Conservation (phyloP, 2,888 invertebrate species). For the Ichneumoninae sp. region DNA sequence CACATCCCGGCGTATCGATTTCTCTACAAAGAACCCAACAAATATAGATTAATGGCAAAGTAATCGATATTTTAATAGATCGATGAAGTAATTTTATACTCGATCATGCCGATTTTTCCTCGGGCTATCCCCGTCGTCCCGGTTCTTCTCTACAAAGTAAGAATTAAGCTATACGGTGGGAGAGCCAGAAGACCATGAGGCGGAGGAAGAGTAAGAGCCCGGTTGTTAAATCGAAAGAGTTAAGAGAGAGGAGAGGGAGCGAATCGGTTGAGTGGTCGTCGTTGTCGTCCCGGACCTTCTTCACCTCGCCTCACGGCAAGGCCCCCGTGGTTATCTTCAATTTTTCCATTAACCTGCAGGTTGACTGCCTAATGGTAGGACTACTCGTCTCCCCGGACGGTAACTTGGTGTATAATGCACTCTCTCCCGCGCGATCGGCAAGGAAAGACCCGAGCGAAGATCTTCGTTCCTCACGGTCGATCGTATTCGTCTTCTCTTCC, state of each 20-base stretch:
- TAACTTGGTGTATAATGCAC: conserved; percentile 21
- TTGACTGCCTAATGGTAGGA: conserved; percentile 77
- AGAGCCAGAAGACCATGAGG: neutral
- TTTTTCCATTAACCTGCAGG: conserved; percentile 79
- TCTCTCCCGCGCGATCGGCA: conserved; percentile 18
- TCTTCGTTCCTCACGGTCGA: conserved; percentile 25
- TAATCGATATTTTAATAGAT: too few species aligned
- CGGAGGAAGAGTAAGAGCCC: neutral
- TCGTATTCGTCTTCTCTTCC: conserved; percentile 19
- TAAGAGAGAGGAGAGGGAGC: conserved; percentile 58
- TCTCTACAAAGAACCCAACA: too few species aligned
- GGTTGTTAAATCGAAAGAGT: conserved; percentile 16
- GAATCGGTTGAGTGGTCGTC: conserved; percentile 74
- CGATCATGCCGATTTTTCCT: too few species aligned
- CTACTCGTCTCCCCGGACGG: conserved; percentile 41
- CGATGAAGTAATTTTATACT: too few species aligned
- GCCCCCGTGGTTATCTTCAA: conserved; percentile 75
- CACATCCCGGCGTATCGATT: too few species aligned
- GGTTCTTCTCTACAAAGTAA: too few species aligned
- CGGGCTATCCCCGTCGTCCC: too few species aligned
- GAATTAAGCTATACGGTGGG: neutral
- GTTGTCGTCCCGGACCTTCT: conserved; percentile 37
- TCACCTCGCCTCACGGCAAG: conserved; percentile 36
- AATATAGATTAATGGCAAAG: too few species aligned
- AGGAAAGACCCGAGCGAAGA: conserved; percentile 64